Evolutionary conservation across 2,797 vertebrate species (phyloP).

Genomic region (Tachyglossus aculeatus): DNA sequence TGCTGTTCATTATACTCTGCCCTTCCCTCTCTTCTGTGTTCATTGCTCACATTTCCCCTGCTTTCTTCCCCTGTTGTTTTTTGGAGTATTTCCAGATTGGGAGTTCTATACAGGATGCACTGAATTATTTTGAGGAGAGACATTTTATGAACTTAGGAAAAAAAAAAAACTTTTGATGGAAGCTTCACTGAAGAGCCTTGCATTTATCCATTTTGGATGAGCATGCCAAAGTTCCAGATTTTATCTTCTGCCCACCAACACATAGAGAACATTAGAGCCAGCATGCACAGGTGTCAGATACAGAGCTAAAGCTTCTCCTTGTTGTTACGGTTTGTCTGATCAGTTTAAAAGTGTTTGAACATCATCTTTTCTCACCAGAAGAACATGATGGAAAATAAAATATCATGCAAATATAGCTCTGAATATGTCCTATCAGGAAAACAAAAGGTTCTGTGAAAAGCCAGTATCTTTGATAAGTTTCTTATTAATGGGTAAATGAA

Average conservation of each 20-base stretch:
- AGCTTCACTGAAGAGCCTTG: not conserved
- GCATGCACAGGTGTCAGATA: not conserved
- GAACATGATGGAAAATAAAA: constrained; percentile 19
- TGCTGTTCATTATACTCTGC: constrained; percentile 11
- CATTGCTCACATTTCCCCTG: constrained; percentile 7
- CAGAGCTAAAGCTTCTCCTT: not conserved
- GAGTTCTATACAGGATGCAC: not conserved
- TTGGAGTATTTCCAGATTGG: constrained; percentile 24
- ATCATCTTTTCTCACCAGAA: constrained; percentile 4
- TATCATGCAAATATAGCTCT: constrained; percentile 7
- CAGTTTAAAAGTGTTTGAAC: not conserved
- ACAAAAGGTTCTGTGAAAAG: not conserved
- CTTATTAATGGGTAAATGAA: constrained; percentile 15
- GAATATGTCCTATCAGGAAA: constrained; percentile 1
- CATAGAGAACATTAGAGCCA: not conserved
- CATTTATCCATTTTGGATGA: not conserved
- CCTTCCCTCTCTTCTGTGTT: constrained; percentile 4
- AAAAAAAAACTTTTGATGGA: not conserved
- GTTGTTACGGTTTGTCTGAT: not conserved
- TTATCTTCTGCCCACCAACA: not conserved
- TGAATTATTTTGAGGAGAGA: constrained; percentile 14
- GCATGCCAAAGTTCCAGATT: not conserved
- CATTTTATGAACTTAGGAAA: no score
- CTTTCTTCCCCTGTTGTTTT: constrained; percentile 3
- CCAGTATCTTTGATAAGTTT: constrained; percentile 17